Conservation (phyloP, 2,113 vertebrate species). For the Colius striatus region DNA sequence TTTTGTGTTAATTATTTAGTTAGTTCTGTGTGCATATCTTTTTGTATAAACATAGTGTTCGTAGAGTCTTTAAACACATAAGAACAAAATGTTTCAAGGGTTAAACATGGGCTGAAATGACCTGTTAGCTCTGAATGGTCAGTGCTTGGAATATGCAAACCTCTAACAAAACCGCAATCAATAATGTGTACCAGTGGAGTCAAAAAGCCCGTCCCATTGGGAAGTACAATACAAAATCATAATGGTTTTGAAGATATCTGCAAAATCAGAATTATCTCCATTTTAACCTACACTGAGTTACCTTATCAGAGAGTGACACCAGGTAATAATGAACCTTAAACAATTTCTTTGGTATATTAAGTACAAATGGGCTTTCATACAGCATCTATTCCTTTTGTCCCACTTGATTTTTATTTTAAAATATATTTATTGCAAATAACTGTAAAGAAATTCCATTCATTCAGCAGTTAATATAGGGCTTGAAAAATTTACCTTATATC, state of each 20-base stretch:
- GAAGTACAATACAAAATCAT: neutral
- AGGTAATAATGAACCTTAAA: neutral
- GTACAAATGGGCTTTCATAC: neutral
- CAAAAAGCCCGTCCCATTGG: neutral
- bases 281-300: neutral
- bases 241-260: neutral
- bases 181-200: neutral
- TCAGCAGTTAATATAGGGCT: neutral
- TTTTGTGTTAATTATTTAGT: neutral
- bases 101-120: neutral
- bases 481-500: neutral
- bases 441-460: neutral
- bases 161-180: neutral
- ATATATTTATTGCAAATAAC: neutral
- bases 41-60: neutral
- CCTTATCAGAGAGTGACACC: neutral
- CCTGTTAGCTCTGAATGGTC: neutral
- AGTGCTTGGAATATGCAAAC: neutral
- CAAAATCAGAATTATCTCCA: neutral
- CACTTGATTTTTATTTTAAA: neutral
- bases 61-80: neutral
- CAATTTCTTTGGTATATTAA: neutral
- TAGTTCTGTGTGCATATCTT: neutral
- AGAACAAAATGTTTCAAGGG: neutral
- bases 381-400: neutral